phyloP scores from a whole-genome alignment of 2,888 invertebrate genomes.

The Agriopis marginaria region DNA sequence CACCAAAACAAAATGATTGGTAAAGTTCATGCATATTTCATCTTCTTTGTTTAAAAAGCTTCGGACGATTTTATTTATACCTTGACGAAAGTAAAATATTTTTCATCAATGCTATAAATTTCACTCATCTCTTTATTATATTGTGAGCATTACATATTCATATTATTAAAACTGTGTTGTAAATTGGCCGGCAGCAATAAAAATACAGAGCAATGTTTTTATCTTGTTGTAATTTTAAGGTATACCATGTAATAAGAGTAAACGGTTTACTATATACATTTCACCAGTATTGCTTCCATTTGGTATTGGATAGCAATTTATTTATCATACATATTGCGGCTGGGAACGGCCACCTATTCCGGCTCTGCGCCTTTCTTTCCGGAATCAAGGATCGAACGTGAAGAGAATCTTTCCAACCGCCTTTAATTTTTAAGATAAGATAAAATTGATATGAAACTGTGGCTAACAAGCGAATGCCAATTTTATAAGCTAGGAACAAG shows the following conservation, averaged over 20 bases:
- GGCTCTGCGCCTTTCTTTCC: constrained; percentile 74
- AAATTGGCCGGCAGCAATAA: neutral
- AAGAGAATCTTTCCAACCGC: constrained; percentile 69
- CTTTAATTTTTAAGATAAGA: constrained; percentile 61
- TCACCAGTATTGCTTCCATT: constrained; percentile 81
- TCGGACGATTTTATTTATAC: too few relatives aligned
- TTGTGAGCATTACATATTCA: neutral
- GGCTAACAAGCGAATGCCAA: neutral
- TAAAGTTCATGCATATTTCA: too few relatives aligned
- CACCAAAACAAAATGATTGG: too few relatives aligned
- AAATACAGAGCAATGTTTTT: constrained; percentile 24
- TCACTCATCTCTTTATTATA: neutral
- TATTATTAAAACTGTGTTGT: neutral
- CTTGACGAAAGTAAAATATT: neutral
- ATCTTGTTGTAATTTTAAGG: constrained; percentile 56
- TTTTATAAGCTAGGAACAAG: neutral
- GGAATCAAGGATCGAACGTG: constrained; percentile 82
- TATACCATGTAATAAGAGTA: constrained; percentile 73
- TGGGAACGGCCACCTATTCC: constrained; percentile 72
- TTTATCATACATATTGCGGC: constrained; percentile 86
- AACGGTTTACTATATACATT: constrained; percentile 77
- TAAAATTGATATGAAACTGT: constrained; percentile 19
- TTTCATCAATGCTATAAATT: too few relatives aligned
- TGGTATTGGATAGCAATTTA: constrained; percentile 86
- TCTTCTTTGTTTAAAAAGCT: too few relatives aligned